Evolutionary conservation across 2,113 vertebrate genomes (phyloP), one percentile per base, ranked within the genome.

Genomic region (Etia nguti): DNA sequence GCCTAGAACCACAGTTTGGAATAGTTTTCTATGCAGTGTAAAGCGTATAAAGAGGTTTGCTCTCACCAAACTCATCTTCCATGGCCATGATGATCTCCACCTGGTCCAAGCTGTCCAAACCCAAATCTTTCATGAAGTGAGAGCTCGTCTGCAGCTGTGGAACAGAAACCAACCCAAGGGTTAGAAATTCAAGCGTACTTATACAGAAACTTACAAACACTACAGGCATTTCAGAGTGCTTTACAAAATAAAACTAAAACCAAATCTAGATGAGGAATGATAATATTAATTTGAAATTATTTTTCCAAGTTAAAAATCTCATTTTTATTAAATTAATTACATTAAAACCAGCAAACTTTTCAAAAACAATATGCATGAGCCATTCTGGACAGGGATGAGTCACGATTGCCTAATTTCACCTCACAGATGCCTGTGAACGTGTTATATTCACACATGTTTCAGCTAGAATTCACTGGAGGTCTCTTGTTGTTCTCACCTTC

Each of bases 61-160:
- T 91, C 90, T 97, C 96, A 99, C 99, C 99, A 57, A 99, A 99
- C 87, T 99, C 98, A 2, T 99, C 99, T 82, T 99, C 99, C 98
- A 99, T 99, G 68, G 99, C 99, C 99, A 99, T 99, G 94, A 99
- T 99, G 88, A 99, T 99, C 92, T 99, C 99, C 94, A 99, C 98
- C 96, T 99, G 99, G 97, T 99, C 99, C 95, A 99, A 93, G 87
- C 99, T 99, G 96, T 99, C 98, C 95, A 99, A 91, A 16, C 99
- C 98, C 94, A 99, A 94, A 90, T 99, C 98, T 84, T 99, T 99
- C 97, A 98, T 98, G 91, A 99, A 99, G 93, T 99, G 99, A 75
- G 98, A 97, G 22, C 94, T 81, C 0, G 92, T 95, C 3, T 97
- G 94, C 79, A 99, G 97, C 99, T 99, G 88, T 1, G 88, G 90